Base-by-base conservation (phyloP, 1,140 invertebrate species). In the Chironomus tepperi region DNA sequence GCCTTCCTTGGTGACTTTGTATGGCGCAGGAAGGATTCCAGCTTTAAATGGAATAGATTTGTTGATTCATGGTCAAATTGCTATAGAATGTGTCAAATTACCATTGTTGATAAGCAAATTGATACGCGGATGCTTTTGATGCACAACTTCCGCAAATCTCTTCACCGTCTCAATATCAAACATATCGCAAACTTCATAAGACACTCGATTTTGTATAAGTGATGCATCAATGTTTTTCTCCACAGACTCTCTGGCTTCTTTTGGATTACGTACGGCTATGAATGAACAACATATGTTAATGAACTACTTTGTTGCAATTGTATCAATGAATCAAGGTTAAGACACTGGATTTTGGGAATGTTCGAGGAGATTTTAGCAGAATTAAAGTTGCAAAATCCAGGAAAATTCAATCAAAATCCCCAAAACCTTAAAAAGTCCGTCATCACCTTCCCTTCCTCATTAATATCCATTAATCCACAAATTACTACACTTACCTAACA, bases 21-120 rank as follows among this genome's bases (percentile, higher is more conserved):
- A 70, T 19, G 65, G 65, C 18, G 65, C 19, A 10, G 16, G 18
- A 10, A 70, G 9, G 18, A 70, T 21, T 0, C 65, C 65, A 70
- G 65, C 65, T 70, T 2, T 1, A 67, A 67, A 3, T 57, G 15
- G 5, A 18, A 9, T 18, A 70, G 19, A 6, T 67, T 16, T n/a
- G 1, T 2, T 2, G n/a, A 3, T 8, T 72, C 85, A 84, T 77
- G 78, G 73, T 72, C 43, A 19, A 73, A 10, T 75, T 77, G 67
- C n/a, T 76, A 77, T 70, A 77, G 75, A 75, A 75, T 74, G 34
- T 74, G 8, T 0, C 19, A 7, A 7, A 2, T 70, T 85, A 92
- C 91, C 91, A 84, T 95, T 95, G 82, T 95, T 96, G 1, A 95
- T 87, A 9, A 95, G 83, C 77, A 93, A 80, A 81, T 94, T 84